Base-by-base conservation (phyloP, 1,140 invertebrate genomes). In the Procambarus clarkii region DNA sequence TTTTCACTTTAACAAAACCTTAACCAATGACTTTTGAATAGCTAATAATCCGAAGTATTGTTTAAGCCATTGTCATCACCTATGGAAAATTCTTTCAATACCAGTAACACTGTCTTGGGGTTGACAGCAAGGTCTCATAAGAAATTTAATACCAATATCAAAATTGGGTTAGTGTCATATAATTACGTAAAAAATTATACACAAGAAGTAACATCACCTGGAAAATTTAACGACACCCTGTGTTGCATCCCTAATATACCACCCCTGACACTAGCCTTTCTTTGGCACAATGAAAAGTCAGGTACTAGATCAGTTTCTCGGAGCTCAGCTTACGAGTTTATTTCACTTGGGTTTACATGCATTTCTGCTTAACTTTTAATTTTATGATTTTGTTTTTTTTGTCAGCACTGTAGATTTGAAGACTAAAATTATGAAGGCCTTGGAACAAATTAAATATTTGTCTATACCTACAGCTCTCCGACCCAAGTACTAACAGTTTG, bases 281-380 rank as follows among this genome's bases (percentile, higher is more conserved):
- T 88, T 88, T 88, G 87, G 87, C 87, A 88, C 87, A 71, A 74
- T 34, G 64, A 54, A 74, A 80, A 88, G 79, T 88, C 87, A 88
- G 87, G 87, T 88, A 88, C 87, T 21, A 86, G 15, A 54, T 46
- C 34, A 74, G 34, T 86, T 21, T 78, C 76, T 86, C n/a, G 69
- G 85, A 86, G 85, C 24, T 74, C n/a, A 74, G 24, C 24, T 69
- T 4, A 18, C 69, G 13, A 34, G 24, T 34, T 24, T 8, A 74
- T 24, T 74, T 74, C 69, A 74, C 69, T 74, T 74, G 7, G 21
- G 34, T 74, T 74, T 34, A 74, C 5, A n/a, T 74, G 11, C 8
- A 69, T 69, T 69, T 69, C 34, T 74, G 5, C 34, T 11, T 34
- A 34, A 1, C 69, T 74, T 34, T 18, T 18, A 64, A 4, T 64